Conservation (phyloP, 2,888 invertebrate genomes). For the Pherbina coryleti region DNA sequence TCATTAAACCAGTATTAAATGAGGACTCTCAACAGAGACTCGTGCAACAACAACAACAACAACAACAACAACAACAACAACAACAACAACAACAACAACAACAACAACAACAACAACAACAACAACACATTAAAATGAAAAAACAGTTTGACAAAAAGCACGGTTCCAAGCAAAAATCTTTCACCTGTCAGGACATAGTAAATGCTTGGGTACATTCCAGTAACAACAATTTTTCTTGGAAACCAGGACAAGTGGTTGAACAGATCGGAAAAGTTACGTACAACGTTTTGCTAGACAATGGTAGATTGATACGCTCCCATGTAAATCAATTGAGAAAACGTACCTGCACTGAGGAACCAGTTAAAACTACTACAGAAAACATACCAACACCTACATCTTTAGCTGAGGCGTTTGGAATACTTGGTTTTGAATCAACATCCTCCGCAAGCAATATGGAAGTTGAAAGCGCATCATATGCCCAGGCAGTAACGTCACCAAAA, state of each 20-base stretch:
- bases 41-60: too few species aligned
- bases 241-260: conserved; percentile 29
- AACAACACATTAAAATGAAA: too few species aligned
- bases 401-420: not conserved
- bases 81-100: too few species aligned
- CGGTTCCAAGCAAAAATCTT: too few species aligned
- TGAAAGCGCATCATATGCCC: not conserved
- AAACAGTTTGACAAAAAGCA: too few species aligned
- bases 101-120: too few species aligned
- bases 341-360: not conserved
- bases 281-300: conserved; percentile 23
- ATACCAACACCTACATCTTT: not conserved
- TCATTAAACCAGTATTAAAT: too few species aligned
- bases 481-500: too few species aligned
- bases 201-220: too few species aligned
- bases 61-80: too few species aligned
- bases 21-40: too few species aligned
- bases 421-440: not conserved
- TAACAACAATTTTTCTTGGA: conserved; percentile 22
- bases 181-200: too few species aligned
- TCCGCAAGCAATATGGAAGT: not conserved
- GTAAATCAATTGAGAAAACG: conserved; percentile 24
- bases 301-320: conserved; percentile 18
- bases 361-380: not conserved
- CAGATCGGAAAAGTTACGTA: conserved; percentile 35